Evolutionary conservation across 2,888 invertebrate species (phyloP).

Genomic region (Coecobrya sp.): DNA sequence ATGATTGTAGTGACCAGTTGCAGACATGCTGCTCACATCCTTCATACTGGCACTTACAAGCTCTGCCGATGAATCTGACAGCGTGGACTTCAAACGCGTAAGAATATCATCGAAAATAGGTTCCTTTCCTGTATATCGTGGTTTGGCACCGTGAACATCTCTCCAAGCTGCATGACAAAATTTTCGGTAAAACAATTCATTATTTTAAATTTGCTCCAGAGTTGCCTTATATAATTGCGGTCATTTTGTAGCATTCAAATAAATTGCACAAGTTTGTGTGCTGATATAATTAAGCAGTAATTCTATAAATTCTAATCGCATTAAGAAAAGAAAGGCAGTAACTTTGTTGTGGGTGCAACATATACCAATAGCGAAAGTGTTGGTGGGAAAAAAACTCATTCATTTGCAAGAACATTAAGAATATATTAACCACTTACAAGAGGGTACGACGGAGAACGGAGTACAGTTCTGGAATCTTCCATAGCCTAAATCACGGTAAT

Average conservation of each 20-base stretch:
- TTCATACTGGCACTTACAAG: constrained; percentile 89
- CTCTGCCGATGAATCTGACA: constrained; percentile 88
- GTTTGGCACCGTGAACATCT: constrained; percentile 92
- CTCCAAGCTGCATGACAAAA: constrained; percentile 92
- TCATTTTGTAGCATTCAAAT: constrained; percentile 23
- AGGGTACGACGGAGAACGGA: constrained; percentile 95
- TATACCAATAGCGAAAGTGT: not conserved
- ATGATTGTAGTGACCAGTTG: constrained; percentile 87
- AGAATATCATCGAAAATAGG: constrained; percentile 93
- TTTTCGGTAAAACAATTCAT: not conserved
- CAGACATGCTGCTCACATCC: constrained; percentile 53
- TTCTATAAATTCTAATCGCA: constrained; percentile 5
- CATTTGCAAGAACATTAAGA: not conserved
- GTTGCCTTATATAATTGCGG: not conserved
- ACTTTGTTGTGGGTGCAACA: not conserved
- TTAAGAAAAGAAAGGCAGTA: not conserved
- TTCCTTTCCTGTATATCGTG: constrained; percentile 91
- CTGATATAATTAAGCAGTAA: not conserved
- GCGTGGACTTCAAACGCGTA: constrained; percentile 90
- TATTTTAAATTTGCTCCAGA: not conserved
- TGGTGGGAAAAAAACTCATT: not conserved
- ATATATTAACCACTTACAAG: constrained; percentile 90
- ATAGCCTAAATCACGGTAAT: constrained; percentile 88
- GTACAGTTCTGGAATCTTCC: constrained; percentile 93
- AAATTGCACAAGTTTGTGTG: constrained; percentile 17